Evolutionary conservation across 2,888 invertebrate genomes (phyloP).

Genomic region (Xestoiulus laeticollis): DNA sequence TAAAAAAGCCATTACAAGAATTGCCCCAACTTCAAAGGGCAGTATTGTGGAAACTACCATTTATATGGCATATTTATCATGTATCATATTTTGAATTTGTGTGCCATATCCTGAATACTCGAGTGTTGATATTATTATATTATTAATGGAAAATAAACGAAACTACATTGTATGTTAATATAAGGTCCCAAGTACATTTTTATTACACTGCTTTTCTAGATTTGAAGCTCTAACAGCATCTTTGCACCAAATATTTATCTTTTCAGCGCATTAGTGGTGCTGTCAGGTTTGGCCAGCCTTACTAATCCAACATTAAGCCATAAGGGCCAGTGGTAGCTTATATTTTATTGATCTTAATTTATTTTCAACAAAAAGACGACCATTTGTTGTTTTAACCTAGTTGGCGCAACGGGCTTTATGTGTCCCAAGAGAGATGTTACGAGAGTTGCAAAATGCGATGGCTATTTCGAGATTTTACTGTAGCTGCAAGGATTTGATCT

Average conservation of each 20-base stretch:
- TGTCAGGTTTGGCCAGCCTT: neutral
- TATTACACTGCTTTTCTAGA: too few relatives aligned
- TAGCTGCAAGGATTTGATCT: neutral
- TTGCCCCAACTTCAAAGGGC: too few relatives aligned
- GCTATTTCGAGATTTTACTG: neutral
- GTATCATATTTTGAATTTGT: too few relatives aligned
- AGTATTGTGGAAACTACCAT: too few relatives aligned
- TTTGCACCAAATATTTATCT: neutral
- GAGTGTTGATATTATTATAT: too few relatives aligned
- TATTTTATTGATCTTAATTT: neutral
- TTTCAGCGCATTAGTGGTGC: neutral
- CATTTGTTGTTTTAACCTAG: neutral
- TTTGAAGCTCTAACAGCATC: neutral
- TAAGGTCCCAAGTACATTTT: neutral
- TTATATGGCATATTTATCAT: too few relatives aligned
- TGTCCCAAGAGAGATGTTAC: neutral
- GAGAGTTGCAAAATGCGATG: neutral
- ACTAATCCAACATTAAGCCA: neutral
- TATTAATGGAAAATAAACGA: neutral
- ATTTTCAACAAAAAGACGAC: neutral
- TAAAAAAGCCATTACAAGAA: too few relatives aligned
- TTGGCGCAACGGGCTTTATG: neutral
- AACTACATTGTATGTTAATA: neutral
- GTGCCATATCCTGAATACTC: too few relatives aligned
- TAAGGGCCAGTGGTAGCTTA: neutral